Percentiles rank a stretch among this genome's conserved stretches.
phyloP scores from a whole-genome alignment of 1,140 invertebrate genomes.

The Condylostylus longicornis region DNA sequence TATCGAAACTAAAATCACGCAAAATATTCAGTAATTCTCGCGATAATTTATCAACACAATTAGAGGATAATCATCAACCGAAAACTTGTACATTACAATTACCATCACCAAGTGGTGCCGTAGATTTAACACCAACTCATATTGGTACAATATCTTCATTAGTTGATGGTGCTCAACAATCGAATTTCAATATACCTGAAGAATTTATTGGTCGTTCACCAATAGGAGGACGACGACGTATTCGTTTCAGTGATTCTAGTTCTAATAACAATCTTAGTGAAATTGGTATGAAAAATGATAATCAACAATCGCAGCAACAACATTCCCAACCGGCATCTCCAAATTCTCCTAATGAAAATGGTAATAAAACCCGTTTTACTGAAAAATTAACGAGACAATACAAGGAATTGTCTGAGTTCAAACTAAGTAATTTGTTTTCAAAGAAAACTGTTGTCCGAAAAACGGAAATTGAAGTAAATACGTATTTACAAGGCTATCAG shows the following conservation, averaged over 20 bases:
- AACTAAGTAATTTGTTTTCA: constrained; percentile 24
- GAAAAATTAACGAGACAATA: constrained; percentile 22
- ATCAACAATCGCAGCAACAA: not conserved
- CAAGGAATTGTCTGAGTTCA: constrained; percentile 22
- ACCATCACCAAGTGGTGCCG: constrained; percentile 2
- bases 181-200: not conserved
- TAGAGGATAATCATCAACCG: not conserved
- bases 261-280: constrained; percentile 12
- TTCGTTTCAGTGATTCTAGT: constrained; percentile 16
- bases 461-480: constrained; percentile 21
- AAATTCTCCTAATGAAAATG: too few relatives aligned
- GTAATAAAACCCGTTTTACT: constrained; percentile 2
- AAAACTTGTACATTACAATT: not conserved
- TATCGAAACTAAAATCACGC: constrained; percentile 20
- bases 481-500: constrained; percentile 22
- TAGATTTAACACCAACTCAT: constrained; percentile 22
- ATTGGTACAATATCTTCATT: constrained; percentile 25
- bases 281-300: not conserved
- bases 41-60: constrained; percentile 6
- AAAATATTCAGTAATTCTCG: constrained; percentile 21
- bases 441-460: constrained; percentile 18
- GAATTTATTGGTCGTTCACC: not conserved
- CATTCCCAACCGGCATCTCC: not conserved
- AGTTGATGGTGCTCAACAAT: constrained; percentile 16
- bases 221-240: constrained; percentile 1